Percentiles rank a stretch among this genome's conserved stretches.
Conservation (phyloP, 2,797 vertebrate genomes). For the Schizopygopsis malacanthus region DNA sequence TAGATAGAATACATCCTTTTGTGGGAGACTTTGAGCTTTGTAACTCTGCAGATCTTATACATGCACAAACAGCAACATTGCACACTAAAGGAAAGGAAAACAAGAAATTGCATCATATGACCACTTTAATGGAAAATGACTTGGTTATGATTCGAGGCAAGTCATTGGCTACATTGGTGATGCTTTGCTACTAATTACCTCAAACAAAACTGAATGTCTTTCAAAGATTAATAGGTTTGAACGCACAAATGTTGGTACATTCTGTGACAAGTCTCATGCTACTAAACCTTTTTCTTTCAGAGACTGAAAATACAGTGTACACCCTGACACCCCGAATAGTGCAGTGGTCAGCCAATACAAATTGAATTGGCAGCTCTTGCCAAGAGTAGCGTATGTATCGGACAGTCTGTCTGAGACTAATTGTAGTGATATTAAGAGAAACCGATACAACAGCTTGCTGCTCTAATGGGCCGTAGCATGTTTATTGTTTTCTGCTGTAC, state of each 20-base stretch:
- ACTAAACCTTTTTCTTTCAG: neutral
- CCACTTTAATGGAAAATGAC: neutral
- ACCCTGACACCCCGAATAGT: neutral
- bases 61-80: no score
- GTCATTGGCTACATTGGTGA: neutral
- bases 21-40: no score
- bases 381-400: neutral
- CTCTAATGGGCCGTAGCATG: neutral
- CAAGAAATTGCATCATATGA: no score
- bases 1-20: no score
- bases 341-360: neutral
- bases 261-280: neutral
- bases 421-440: slow-evolving; percentile 1
- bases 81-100: no score
- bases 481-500: neutral
- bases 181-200: neutral
- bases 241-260: neutral
- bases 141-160: neutral
- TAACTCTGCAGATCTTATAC: no score
- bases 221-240: neutral
- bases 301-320: neutral
- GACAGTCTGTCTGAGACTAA: slow-evolving; percentile 13
- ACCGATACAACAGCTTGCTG: neutral
- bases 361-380: neutral
- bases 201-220: neutral